A percentile compares a stretch with the other conserved stretches of the same genome.
Evolutionary conservation across 2,797 vertebrate species (phyloP).

Genomic region (Acrocephalus scirpaceus): DNA sequence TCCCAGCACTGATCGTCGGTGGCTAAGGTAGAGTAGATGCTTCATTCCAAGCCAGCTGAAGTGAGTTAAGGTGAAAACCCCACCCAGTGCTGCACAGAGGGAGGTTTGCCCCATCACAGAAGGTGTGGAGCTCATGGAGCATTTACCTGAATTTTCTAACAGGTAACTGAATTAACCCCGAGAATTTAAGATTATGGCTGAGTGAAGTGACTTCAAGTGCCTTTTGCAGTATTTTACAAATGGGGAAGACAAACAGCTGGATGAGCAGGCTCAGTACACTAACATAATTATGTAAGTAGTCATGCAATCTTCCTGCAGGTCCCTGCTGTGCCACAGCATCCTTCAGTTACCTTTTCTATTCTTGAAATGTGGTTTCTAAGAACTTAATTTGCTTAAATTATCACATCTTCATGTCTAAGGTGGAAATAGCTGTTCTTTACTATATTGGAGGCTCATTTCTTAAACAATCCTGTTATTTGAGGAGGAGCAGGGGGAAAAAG

Average conservation of each 20-base stretch:
- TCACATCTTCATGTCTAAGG: not conserved
- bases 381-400: not conserved
- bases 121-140: not conserved
- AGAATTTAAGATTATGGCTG: not conserved
- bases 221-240: not conserved
- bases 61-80: not conserved
- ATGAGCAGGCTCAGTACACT: not conserved
- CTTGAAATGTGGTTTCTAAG: not conserved
- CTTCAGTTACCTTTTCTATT: fast-evolving
- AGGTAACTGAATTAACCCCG: not conserved
- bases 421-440: not conserved
- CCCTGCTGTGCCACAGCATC: not conserved
- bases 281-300: fast-evolving
- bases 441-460: not conserved
- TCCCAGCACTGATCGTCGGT: fast-evolving
- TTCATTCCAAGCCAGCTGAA: not conserved
- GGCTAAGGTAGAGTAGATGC: not conserved
- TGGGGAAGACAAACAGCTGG: not conserved
- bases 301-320: not conserved
- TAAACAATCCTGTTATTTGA: not conserved
- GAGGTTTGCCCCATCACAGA: not conserved
- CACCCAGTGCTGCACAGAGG: not conserved
- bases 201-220: not conserved
- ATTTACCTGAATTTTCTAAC: not conserved
- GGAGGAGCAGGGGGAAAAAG: not conserved